These are phyloP conservation scores for Stenopsyche tienmushanensis DNA, from an alignment of 1,140 invertebrate genomes.

Conservation along the genomic window DNA sequence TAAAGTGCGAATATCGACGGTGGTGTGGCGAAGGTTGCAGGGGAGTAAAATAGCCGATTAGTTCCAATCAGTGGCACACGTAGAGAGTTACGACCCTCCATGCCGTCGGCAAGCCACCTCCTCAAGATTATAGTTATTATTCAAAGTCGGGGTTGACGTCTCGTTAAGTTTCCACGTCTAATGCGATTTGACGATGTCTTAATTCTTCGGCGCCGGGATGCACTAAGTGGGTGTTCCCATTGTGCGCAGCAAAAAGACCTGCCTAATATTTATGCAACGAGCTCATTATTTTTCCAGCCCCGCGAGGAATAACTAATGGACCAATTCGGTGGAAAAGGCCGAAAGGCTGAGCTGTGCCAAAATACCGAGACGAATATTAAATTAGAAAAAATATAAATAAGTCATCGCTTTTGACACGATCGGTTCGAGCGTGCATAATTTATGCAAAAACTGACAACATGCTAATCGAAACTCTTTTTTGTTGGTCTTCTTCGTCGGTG, in stretches of 20 bases:
- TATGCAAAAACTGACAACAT: slow-evolving; percentile 3
- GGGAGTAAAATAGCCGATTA: too few relatives aligned
- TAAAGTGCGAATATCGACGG: too few relatives aligned
- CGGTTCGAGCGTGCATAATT: slow-evolving; percentile 1
- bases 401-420: slow-evolving; percentile 19
- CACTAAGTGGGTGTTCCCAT: slow-evolving; percentile 20
- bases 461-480: too few relatives aligned
- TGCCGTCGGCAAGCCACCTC: background rate
- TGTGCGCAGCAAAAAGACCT: slow-evolving; percentile 6
- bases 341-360: slow-evolving; percentile 8
- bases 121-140: slow-evolving; percentile 3
- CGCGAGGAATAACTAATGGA: slow-evolving; percentile 17
- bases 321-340: background rate
- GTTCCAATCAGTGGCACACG: background rate
- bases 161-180: slow-evolving; percentile 14
- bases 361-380: slow-evolving; percentile 18
- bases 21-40: too few relatives aligned
- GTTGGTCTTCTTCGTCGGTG: too few relatives aligned
- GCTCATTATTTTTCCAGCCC: slow-evolving; percentile 23
- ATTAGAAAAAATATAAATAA: slow-evolving; percentile 14
- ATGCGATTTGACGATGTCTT: slow-evolving; percentile 17
- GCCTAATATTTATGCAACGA: slow-evolving; percentile 15
- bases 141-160: slow-evolving; percentile 12
- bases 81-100: background rate
- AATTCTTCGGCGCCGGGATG: slow-evolving; percentile 9